Evolutionary conservation across 2,113 vertebrate species (phyloP), one percentile per base, ranked within the genome.

Genomic region (Callospermophilus lateralis): DNA sequence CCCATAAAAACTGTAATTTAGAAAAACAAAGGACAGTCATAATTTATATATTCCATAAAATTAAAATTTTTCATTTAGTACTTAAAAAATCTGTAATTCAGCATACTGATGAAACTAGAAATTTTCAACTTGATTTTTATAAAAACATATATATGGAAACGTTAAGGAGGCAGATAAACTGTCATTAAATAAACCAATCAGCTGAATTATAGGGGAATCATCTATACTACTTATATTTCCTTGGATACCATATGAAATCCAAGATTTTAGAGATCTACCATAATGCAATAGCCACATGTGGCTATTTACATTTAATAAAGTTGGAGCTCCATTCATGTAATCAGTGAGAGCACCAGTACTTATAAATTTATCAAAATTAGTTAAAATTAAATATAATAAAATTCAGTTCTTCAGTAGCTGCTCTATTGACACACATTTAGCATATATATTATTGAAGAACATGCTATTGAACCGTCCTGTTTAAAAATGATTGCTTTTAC

Each of bases 301-400:
- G 3, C 32, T 74, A 83, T 45, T 55, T 22, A 95, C 65, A 95
- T 81, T 73, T 90, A 88, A 87, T 92, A 80, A 65, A 77, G 26
- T 28, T 26, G 61, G 8, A 63, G 61, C 61, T 63, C 61, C 61
- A 63, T 63, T 28, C 24, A 28, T 63, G 61, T 28, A 63, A 63
- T 63, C 9, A 22, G 3, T 63, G 26, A 63, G 24, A 10, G 24
- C 24, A 63, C 24, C 24, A 11, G 61, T 63, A 63, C 24, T 63
- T 28, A 28, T 28, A 28, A 63, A 63, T 63, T 63, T 63, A 63
- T 63, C 24, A 26, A 63, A 81, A 89, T 78, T 91, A 55, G 53
- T 72, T 84, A 32, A 89, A 93, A 80, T 83, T 81, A 91, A 94
- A 51, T 89, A n/a, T 4, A 90, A 73, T 72, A 87, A 88, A 94